A percentile compares a stretch with the other conserved stretches of the same genome.
Evolutionary conservation across 2,797 vertebrate genomes (phyloP).

Genomic region (Coccyzus lansbergi): DNA sequence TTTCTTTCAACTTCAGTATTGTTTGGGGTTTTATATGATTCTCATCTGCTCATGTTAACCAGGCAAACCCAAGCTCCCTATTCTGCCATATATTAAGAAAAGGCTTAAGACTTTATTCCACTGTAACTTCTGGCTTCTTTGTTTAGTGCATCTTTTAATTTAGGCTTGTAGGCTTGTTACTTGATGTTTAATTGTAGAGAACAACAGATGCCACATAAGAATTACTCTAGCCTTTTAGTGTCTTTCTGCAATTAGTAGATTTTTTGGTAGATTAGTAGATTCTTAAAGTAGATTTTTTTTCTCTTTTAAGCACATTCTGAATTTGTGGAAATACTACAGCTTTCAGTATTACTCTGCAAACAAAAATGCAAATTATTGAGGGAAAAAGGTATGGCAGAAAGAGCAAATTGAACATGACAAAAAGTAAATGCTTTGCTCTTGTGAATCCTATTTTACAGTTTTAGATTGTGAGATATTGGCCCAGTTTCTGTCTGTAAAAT

Average conservation of each 20-base stretch:
- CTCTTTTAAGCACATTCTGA: neutral
- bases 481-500: conserved; percentile 13
- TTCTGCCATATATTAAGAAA: neutral
- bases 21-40: neutral
- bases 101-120: neutral
- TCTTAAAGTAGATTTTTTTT: neutral
- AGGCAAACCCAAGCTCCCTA: neutral
- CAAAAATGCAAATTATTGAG: neutral
- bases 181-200: conserved; percentile 21
- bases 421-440: neutral
- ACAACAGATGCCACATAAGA: neutral
- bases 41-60: neutral
- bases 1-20: neutral
- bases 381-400: neutral
- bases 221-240: neutral
- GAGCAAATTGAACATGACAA: neutral
- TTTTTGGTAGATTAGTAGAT: neutral
- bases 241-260: neutral
- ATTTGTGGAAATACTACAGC: neutral
- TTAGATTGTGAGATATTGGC: neutral
- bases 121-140: neutral
- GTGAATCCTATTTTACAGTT: neutral
- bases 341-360: neutral
- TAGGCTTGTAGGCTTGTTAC: neutral
- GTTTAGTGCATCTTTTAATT: neutral